Evolutionary conservation across 2,113 vertebrate genomes (phyloP), one percentile per base, ranked within the genome.

Genomic region (Seriola quinqueradiata): DNA sequence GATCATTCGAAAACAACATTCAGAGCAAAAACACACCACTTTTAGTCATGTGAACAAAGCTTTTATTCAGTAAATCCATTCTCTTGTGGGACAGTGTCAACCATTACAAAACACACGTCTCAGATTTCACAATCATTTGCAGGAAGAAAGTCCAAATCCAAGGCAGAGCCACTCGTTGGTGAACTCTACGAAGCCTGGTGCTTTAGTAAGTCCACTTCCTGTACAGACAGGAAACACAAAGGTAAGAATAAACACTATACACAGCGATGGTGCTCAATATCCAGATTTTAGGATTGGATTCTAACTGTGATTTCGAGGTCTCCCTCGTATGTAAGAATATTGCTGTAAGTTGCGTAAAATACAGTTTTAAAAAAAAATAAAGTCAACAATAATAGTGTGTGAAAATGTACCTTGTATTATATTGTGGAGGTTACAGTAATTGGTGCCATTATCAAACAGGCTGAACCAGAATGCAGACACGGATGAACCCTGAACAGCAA

Each of bases 131-230:
- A 52, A 19, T 75, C 8, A 86, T 73, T 86, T 83, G 81, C 86
- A 91, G 42, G 75, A 28, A 59, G 85, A 79, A 2, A 82, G 17
- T 78, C 44, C 83, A 13, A 36, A 69, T 76, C 87, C 88, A 0
- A 92, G 86, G 68, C 93, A 93, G 58, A 90, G 80, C 90, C 90
- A 91, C 69, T 88, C 93, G 17, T 91, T 94, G 17, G 89, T 90
- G 70, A 79, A 89, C 63, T 93, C 89, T 2, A 63, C 6, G 25
- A 83, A 92, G 23, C 91, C 93, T 2, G 90, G 84, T 71, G 87
- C 75, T 48, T 72, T 87, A 67, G 19, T 67, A 23, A 93, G 92
- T 83, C 91, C 92, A 69, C 90, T 93, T 70, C 80, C 89, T 93
- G 70, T 38, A 8, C 46, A 74, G 38, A 81, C 21, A 85, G 63